Evolutionary conservation across 2,888 invertebrate genomes (phyloP).

Genomic region (Fissipunctia ypsillon): DNA sequence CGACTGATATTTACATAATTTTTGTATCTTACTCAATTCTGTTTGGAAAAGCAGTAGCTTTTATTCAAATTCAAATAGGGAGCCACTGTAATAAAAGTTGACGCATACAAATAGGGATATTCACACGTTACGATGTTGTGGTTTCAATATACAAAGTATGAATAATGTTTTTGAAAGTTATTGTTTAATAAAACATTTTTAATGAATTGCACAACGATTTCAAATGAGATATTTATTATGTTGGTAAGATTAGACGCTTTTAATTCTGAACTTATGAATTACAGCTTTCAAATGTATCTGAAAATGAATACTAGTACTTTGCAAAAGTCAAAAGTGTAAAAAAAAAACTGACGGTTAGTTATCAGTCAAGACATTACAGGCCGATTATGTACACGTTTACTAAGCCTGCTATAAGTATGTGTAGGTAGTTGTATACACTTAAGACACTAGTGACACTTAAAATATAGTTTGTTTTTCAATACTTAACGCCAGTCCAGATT

Average conservation of each 20-base stretch:
- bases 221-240: not conserved
- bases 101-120: slow-evolving; percentile 24
- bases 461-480: not conserved
- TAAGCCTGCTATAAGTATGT: too few species aligned
- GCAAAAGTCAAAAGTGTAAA: too few species aligned
- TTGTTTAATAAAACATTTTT: too few species aligned
- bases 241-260: not conserved
- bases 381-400: too few species aligned
- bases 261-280: not conserved
- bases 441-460: not conserved
- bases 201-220: not conserved
- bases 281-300: too few species aligned
- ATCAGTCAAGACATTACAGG: too few species aligned
- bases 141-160: not conserved
- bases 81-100: slow-evolving; percentile 25
- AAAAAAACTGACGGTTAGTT: too few species aligned
- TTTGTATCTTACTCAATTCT: slow-evolving; percentile 1
- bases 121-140: not conserved
- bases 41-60: not conserved
- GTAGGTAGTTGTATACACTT: too few species aligned
- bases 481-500: not conserved
- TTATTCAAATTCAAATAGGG: slow-evolving; percentile 29
- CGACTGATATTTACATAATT: slow-evolving; percentile 18
- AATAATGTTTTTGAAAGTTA: slow-evolving; percentile 14
- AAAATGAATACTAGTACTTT: too few species aligned